Conservation (phyloP, 2,888 invertebrate species). For the Hypena proboscidalis region DNA sequence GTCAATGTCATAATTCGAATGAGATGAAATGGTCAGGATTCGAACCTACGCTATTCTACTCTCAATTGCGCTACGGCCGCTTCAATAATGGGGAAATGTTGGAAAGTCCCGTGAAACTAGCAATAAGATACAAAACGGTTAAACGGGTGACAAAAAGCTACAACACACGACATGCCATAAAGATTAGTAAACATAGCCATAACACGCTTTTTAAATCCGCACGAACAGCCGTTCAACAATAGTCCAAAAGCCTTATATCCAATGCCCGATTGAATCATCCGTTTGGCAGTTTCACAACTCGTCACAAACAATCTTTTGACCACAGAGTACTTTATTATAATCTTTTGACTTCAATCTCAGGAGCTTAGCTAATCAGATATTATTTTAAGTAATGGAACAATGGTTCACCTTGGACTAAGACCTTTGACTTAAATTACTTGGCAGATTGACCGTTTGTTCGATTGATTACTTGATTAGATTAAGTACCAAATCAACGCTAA, state of each 20-base stretch:
- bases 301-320: background rate
- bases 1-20: too few relatives aligned
- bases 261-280: background rate
- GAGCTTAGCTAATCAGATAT: conserved; percentile 47
- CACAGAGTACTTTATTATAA: too few relatives aligned
- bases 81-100: too few relatives aligned
- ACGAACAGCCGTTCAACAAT: background rate
- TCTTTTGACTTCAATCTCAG: conserved; percentile 17
- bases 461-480: too few relatives aligned
- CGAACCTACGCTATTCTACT: too few relatives aligned
- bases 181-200: background rate
- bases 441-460: too few relatives aligned
- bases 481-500: too few relatives aligned
- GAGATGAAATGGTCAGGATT: too few relatives aligned
- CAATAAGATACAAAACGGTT: too few relatives aligned
- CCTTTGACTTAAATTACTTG: conserved; percentile 57
- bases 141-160: too few relatives aligned
- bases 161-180: background rate
- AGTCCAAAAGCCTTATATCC: background rate
- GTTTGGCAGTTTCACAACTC: conserved; percentile 3
- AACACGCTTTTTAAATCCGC: background rate
- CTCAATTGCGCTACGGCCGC: too few relatives aligned
- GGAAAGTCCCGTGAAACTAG: too few relatives aligned
- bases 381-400: conserved; percentile 47
- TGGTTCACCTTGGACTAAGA: conserved; percentile 52